A percentile compares a stretch with the other conserved stretches of the same genome.
Conservation (phyloP, 2,113 vertebrate genomes). For the Ursus arctos region DNA sequence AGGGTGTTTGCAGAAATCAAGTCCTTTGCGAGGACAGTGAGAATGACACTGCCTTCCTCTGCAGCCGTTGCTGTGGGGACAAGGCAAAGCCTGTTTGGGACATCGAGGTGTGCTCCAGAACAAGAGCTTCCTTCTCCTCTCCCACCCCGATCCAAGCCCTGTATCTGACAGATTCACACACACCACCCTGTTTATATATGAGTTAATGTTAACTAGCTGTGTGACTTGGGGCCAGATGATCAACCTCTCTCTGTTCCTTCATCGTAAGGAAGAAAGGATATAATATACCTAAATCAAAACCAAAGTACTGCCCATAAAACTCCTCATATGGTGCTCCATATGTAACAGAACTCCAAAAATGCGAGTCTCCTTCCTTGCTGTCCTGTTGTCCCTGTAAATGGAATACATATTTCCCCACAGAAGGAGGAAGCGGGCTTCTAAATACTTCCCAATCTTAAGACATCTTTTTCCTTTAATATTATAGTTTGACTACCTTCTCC, state of each 20-base stretch:
- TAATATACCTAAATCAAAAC: background rate
- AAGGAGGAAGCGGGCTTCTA: background rate
- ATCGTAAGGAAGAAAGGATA: background rate
- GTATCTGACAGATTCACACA: background rate
- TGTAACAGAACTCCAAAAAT: background rate
- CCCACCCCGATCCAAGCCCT: background rate
- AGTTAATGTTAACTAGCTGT: background rate
- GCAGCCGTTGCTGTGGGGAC: background rate
- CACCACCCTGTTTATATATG: background rate
- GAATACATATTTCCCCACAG: background rate
- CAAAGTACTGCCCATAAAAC: background rate
- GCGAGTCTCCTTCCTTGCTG: background rate
- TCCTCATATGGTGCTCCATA: background rate
- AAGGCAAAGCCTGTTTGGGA: background rate
- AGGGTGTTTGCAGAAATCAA: background rate
- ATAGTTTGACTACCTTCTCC: background rate
- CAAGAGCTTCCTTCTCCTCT: background rate
- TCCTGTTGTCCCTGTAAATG: background rate
- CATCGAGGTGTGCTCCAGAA: accelerated
- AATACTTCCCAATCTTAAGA: background rate
- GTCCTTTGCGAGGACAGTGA: background rate
- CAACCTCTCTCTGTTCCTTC: background rate
- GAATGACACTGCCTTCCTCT: background rate
- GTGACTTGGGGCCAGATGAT: background rate
- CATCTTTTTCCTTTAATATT: constrained; percentile 32